Evolutionary conservation across 2,113 vertebrate genomes (phyloP).

Genomic region (Nothocercus nigrocapillus): DNA sequence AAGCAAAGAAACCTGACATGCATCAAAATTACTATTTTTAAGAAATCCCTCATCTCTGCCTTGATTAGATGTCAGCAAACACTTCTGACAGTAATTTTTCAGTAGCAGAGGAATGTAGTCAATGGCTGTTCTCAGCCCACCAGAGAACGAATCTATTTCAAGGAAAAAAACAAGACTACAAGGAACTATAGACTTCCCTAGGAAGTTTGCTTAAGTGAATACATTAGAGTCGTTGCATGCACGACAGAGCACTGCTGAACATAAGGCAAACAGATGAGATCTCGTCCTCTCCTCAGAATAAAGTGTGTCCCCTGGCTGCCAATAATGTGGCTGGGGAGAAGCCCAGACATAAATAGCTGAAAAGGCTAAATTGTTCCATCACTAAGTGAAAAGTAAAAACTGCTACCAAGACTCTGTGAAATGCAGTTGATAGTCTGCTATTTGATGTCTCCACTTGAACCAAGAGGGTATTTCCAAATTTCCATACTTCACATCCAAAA

Average conservation of each 20-base stretch:
- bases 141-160: background rate
- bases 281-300: background rate
- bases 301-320: background rate
- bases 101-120: background rate
- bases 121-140: constrained; percentile 1
- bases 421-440: background rate
- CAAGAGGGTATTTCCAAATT: background rate
- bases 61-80: constrained; percentile 58
- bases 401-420: background rate
- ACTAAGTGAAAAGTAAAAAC: background rate
- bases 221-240: background rate
- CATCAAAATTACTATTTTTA: constrained; percentile 32
- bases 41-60: constrained; percentile 50
- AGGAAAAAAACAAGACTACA: background rate
- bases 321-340: accelerated
- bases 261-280: background rate
- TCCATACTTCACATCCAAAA: background rate
- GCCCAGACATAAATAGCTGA: background rate
- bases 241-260: background rate
- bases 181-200: background rate
- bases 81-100: constrained; percentile 43
- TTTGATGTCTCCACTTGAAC: background rate
- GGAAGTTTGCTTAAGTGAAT: constrained; percentile 9
- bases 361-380: background rate
- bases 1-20: constrained; percentile 45